Percentiles rank a stretch among this genome's conserved stretches.
Evolutionary conservation across 2,113 vertebrate species (phyloP).

Genomic region (Sus scrofa): T2T-Sscrofa CM000819.6:75686001-75686500

Average conservation of each 20-base stretch:
- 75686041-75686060: too few relatives aligned
- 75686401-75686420: neutral
- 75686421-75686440: neutral
- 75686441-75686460: neutral
- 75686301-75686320: neutral
- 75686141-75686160: neutral
- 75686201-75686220: neutral
- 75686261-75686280: neutral
- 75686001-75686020: neutral
- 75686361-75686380: neutral
- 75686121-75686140: neutral
- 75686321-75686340: neutral
- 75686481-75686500: neutral
- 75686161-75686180: neutral
- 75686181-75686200: neutral
- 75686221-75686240: neutral
- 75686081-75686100: too few relatives aligned
- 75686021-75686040: neutral
- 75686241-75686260: rapidly evolving
- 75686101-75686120: neutral
- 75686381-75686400: neutral
- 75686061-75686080: neutral
- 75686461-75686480: neutral
- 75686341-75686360: neutral
- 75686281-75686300: neutral